Percentiles rank a stretch among this genome's conserved stretches.
These are phyloP conservation scores for Camponotus fellah DNA, from an alignment of 2,888 invertebrate genomes.

Conservation along the genomic window DNA sequence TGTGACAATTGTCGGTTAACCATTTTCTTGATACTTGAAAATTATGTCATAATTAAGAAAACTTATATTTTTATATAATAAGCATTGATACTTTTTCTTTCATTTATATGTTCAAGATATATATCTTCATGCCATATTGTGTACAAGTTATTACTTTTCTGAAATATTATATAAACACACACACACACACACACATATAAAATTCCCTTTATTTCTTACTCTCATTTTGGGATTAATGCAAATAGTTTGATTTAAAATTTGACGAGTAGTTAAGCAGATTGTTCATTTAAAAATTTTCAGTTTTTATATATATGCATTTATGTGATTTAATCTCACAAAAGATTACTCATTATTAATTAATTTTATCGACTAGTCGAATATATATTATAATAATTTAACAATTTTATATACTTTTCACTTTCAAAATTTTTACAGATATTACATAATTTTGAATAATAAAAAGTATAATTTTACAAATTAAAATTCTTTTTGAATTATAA, in stretches of 20 bases:
- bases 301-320: neutral
- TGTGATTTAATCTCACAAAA: neutral
- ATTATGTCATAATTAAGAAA: neutral
- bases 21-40: neutral
- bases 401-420: neutral
- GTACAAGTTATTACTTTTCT: neutral
- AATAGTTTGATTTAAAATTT: neutral
- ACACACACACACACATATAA: too few relatives aligned
- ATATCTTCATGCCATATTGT: too few relatives aligned
- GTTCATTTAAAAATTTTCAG: neutral
- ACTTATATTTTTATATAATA: neutral
- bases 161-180: too few relatives aligned
- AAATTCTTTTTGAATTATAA: neutral
- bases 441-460: neutral
- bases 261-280: neutral
- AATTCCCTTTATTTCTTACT: neutral
- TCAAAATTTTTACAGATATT: neutral
- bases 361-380: neutral
- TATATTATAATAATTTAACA: neutral
- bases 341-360: neutral
- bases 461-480: neutral
- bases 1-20: constrained; percentile 10
- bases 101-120: too few relatives aligned
- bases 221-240: neutral
- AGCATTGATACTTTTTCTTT: too few relatives aligned